Evolutionary conservation across 2,888 invertebrate genomes (phyloP), one percentile per base, ranked within the genome.

Genomic region (Bombylius discolor): DNA sequence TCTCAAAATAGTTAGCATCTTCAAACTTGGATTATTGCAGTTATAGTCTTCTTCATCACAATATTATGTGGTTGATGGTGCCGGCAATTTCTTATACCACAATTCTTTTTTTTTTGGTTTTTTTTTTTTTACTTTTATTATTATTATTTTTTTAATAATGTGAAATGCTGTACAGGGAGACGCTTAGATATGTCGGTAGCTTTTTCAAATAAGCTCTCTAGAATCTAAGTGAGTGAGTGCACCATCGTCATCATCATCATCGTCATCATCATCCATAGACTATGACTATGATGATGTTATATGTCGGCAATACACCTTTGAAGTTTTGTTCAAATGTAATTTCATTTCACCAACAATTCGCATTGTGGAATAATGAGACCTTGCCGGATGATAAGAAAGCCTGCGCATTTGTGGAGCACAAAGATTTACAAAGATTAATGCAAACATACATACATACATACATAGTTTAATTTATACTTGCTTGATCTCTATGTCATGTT

Each of bases 161-260:
- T 56, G 59, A 59, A 59, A 59, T 59, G 56, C 57, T 7, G 34
- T 8, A 36, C 23, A 23, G 23, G 23, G 7, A 59, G 57, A 59
- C 59, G 56, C 53, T 55, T 44, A 57, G 53, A 57, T 57, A 57
- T 59, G 59, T 57, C 59, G 59, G 57, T 59, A 57, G 59, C 59
- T 55, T 57, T 59, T 59, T 57, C 53, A 59, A 55, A 46, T 50
- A 46, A 55, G 39, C 55, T 50, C 23, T 23, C 23, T 23, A 23
- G 23, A 23, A 23, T 23, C 23, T 23, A 23, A 23, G 23, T 23
- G 23, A 23, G 23, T 23, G 23, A 23, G 23, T 23, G 23, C 23
- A 23, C 23, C 23, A 23, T 23, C 23, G 3, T 23, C 23, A 23
- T 23, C 23, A 23, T 23, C 23, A 23, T 23, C 23, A 23, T 23